These are phyloP conservation scores for Dinoponera quadriceps DNA, from an alignment of 1,140 invertebrate species.

Conservation along the genomic window DNA sequence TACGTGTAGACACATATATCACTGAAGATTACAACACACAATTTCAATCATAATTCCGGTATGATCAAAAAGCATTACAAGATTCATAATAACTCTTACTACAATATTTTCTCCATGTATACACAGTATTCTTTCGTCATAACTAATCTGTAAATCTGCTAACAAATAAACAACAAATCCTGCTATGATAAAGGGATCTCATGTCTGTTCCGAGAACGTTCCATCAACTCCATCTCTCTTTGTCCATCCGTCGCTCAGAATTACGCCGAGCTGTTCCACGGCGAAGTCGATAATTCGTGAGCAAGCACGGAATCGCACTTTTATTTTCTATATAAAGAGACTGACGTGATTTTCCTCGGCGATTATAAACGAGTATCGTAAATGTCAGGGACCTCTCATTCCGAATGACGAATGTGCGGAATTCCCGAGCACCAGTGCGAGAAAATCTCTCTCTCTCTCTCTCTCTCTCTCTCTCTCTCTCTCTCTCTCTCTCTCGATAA, in stretches of 20 bases:
- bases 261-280: neutral
- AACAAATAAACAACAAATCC: no score
- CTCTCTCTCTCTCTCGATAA: neutral
- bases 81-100: no score
- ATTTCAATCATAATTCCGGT: no score
- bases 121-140: no score
- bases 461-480: neutral
- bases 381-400: slow-evolving; percentile 72
- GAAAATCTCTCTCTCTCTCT: neutral
- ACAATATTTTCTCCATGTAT: no score
- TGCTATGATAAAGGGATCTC: no score
- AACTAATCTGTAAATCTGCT: no score
- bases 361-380: slow-evolving; percentile 56
- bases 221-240: neutral
- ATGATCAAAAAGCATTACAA: no score
- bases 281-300: neutral
- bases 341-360: slow-evolving; percentile 60
- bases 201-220: no score
- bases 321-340: slow-evolving; percentile 74
- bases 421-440: neutral
- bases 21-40: no score
- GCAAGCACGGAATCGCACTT: neutral
- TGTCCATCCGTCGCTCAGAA: neutral
- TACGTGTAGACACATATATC: no score
- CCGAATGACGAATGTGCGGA: slow-evolving; percentile 37